Conservation (phyloP, 1,140 invertebrate species). For the Streblospio benedicti region DNA sequence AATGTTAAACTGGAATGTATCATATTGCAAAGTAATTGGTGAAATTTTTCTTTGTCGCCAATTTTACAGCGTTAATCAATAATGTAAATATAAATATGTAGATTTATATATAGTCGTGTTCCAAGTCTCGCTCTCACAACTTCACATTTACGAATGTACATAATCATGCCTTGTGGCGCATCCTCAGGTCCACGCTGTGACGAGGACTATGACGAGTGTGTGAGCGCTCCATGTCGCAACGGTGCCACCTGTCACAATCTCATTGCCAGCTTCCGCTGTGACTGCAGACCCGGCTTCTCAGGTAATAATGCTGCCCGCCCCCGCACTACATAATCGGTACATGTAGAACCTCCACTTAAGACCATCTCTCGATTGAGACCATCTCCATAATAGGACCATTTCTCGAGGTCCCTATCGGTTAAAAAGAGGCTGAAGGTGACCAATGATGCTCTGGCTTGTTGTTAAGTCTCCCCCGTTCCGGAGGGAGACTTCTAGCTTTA, state of each 20-base stretch:
- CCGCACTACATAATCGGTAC: background rate
- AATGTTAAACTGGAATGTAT: no score
- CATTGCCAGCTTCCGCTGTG: constrained; percentile 35
- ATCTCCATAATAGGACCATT: no score
- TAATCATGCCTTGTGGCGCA: constrained; percentile 55
- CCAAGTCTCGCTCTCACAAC: background rate
- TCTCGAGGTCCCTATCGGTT: background rate
- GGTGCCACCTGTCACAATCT: constrained; percentile 36
- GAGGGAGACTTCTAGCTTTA: no score
- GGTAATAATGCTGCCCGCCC: constrained; percentile 27
- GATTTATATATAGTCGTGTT: constrained; percentile 9
- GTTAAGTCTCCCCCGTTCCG: no score
- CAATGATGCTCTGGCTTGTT: background rate
- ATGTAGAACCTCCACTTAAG: no score
- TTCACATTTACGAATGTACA: background rate
- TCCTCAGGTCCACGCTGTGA: constrained; percentile 78
- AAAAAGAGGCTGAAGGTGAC: background rate
- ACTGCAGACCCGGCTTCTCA: constrained; percentile 59
- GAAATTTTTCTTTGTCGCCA: no score
- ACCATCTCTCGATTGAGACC: no score
- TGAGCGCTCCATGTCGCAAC: constrained; percentile 40
- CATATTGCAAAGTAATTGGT: no score
- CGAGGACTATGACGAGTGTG: constrained; percentile 52
- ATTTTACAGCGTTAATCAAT: constrained; percentile 15
- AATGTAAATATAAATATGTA: no score